Base-by-base conservation (phyloP, 23 tunicate species). In the Styela clava region DNA sequence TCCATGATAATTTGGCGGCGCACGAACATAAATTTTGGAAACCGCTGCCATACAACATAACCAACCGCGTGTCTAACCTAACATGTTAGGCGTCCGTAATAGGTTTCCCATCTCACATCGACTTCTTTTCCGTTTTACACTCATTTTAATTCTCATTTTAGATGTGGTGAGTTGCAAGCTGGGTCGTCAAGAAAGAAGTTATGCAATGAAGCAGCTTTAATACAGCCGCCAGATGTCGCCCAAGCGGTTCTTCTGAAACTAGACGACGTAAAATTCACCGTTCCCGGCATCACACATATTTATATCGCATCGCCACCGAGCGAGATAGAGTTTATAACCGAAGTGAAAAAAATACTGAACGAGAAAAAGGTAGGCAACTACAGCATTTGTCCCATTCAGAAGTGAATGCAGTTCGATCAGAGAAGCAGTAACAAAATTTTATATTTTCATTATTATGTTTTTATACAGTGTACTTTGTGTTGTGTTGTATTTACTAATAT, bases 231-330 rank as follows among this genome's bases (percentile, higher is more conserved):
- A 44, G 86, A 83, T 63, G 35, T 83, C 52, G 81, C 78, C 19
- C 33, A 83, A 52, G 86, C 86, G 16, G 62, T 52, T 0, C 31
- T 83, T 21, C 33, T 24, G 19, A 73, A 79, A 31, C 0, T 78
- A 18, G 28, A 61, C 3, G 68, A 70, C 7, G 19, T 52, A 20
- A 29, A 36, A 44, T 76, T 16, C 32, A 24, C 21, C 18, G 9
- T 35, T n/a, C 52, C 24, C 31, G 64, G 34, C 21, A 69, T 82
- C 0, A 51, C 22, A 20, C 44, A 36, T 32, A 63, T 83, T 30
- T 83, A 83, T 36, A 70, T 83, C 73, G 86, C 86, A 3, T 29
- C 80, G 18, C 86, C 86, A 16, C 73, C 78, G 2, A 74, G 63
- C 33, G 31, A 83, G 31, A 61, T 73, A 30, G 23, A 61, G 2